Base-by-base conservation (phyloP, 2,888 invertebrate species). In the Mythimna pallens region DNA sequence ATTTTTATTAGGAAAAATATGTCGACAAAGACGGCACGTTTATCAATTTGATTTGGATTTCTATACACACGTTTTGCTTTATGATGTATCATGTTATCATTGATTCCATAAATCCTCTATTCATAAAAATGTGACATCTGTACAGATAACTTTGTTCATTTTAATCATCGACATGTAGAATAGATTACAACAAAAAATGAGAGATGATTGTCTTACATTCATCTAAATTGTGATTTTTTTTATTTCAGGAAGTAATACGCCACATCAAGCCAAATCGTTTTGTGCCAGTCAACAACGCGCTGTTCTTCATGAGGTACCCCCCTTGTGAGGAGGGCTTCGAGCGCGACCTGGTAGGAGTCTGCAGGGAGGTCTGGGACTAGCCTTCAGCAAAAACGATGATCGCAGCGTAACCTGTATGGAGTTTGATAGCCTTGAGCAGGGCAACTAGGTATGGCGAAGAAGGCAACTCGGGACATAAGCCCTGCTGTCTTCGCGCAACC, bases 331-430 rank as follows among this genome's bases (percentile, higher is more conserved):
- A 93, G 0, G 96, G 95, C 3, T 92, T 89, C 77, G 89, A 91
- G 71, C 89, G 94, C n/a, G 96, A 96, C 70, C 74, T 91, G 0
- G 81, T 92, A 3, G 96, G 96, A 20, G 86, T 94, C 50, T 96
- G 96, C 76, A 89, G 96, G 59, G 96, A 96, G 80, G 95, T 96
- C 36, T 96, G 96, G 96, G 90, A 82, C 9, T 80, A 70, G 65
- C 34, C 14, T 54, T 61, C 8, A 30, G 52, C 47, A 61, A 17
- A 7, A 57, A 63, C 10, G 30, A 66, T 2, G 22, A 62, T 14
- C 70, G 80, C 80, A 76, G 78, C 61, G 78, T 73, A 73, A 79
- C 65, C 57, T 76, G 76, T 73, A 78, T 43, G 78, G 65, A 65
- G 57, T 62, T 78, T 63, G 73, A 55, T 65, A 65, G 76, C 70